These are phyloP conservation scores for Chunga burmeisteri DNA, from an alignment of 2,113 vertebrate genomes.

Conservation along the genomic window DNA sequence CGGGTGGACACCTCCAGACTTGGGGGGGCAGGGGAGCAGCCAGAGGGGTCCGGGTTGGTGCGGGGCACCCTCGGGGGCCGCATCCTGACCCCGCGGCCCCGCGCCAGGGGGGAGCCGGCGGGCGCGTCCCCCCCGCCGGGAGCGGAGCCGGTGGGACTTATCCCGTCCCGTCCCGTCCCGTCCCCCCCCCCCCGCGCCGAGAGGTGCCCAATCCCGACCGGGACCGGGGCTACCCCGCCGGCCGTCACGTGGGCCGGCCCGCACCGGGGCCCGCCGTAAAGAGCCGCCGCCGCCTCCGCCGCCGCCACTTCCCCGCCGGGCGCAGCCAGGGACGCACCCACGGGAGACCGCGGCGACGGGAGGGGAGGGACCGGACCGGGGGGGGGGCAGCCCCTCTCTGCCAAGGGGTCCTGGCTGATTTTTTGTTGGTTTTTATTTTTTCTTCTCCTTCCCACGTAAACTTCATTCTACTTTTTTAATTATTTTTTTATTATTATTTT, in stretches of 20 bases:
- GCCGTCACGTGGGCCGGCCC: conserved; percentile 78
- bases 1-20: not conserved
- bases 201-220: conserved; percentile 31
- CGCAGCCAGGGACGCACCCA: conserved; percentile 68
- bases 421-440: not conserved
- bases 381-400: not conserved
- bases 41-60: not conserved
- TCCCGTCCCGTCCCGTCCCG: not conserved
- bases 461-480: not conserved
- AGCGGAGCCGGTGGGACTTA: not conserved
- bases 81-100: not conserved
- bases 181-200: not conserved
- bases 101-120: not conserved
- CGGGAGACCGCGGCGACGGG: not conserved
- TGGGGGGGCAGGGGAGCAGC: too few species aligned
- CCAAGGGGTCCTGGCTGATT: too few species aligned
- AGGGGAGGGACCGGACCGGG: not conserved
- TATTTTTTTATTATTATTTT: not conserved
- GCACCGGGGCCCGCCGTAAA: conserved; percentile 71
- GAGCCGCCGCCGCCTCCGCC: conserved; percentile 57
- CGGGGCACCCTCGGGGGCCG: not conserved
- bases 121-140: not conserved
- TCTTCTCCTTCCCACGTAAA: not conserved
- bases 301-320: conserved; percentile 73
- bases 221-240: conserved; percentile 62